Evolutionary conservation across 2,113 vertebrate species (phyloP).

Genomic region (Rallus limicola): DNA sequence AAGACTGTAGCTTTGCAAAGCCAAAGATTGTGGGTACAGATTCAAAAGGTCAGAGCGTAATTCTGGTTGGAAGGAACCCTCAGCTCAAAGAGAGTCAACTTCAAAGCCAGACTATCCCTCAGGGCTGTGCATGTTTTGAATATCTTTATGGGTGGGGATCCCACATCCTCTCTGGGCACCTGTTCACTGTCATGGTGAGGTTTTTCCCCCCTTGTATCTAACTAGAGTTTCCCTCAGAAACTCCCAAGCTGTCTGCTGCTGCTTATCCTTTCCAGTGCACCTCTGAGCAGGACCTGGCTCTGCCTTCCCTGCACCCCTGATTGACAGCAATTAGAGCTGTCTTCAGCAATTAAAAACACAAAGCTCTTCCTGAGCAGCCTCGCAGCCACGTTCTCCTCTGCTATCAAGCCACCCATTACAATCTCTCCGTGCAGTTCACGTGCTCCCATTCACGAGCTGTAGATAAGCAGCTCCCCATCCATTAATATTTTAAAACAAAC

Average conservation of each 20-base stretch:
- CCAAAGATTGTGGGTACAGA: fast-evolving
- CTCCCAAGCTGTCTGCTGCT: neutral
- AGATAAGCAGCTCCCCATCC: neutral
- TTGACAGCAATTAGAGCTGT: neutral
- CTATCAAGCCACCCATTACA: neutral
- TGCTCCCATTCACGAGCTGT: neutral
- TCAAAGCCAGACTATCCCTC: neutral
- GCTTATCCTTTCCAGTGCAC: neutral
- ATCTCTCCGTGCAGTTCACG: neutral
- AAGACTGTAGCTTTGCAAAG: neutral
- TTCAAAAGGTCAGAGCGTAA: neutral
- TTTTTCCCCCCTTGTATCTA: neutral
- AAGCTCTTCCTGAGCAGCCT: neutral
- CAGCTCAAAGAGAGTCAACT: neutral
- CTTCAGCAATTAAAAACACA: neutral
- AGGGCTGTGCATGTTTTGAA: neutral
- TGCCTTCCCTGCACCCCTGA: neutral
- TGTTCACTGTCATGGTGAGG: fast-evolving
- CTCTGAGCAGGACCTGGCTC: neutral
- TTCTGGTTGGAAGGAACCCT: neutral
- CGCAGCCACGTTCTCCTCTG: neutral
- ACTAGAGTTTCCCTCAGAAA: neutral
- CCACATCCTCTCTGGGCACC: neutral
- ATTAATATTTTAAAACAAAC: neutral
- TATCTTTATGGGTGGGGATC: neutral